These are phyloP conservation scores for Limulus polyphemus DNA, from an alignment of 2,888 invertebrate genomes.

Conservation along the genomic window DNA sequence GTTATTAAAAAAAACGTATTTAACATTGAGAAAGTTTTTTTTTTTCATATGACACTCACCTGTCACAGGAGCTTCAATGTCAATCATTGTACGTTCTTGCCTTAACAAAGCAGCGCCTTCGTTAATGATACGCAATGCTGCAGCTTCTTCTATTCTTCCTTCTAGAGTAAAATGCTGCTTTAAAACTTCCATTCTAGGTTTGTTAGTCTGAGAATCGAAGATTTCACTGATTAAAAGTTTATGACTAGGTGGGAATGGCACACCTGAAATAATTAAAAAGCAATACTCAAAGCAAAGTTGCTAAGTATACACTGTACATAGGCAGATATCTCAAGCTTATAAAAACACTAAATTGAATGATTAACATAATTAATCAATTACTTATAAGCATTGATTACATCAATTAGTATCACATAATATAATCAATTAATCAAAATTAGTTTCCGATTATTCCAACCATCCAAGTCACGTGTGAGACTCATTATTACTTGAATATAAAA, in stretches of 20 bases:
- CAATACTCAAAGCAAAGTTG: neutral
- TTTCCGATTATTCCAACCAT: too few relatives aligned
- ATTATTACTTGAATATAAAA: too few relatives aligned
- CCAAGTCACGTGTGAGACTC: too few relatives aligned
- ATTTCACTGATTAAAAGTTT: slow-evolving; percentile 91
- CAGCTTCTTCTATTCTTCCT: slow-evolving; percentile 95
- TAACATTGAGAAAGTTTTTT: too few relatives aligned
- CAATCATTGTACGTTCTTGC: slow-evolving; percentile 98
- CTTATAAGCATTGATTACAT: too few relatives aligned
- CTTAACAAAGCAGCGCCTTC: slow-evolving; percentile 79
- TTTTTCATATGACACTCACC: slow-evolving; percentile 34
- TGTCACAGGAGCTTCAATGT: slow-evolving; percentile 99
- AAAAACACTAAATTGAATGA: too few relatives aligned
- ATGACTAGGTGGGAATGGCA: slow-evolving; percentile 97
- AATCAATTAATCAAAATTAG: too few relatives aligned
- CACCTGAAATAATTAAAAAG: slow-evolving; percentile 48
- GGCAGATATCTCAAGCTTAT: too few relatives aligned
- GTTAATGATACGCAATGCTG: slow-evolving; percentile 93
- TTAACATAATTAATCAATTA: too few relatives aligned
- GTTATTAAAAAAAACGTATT: too few relatives aligned
- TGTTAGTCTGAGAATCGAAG: slow-evolving; percentile 85
- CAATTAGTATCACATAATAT: too few relatives aligned
- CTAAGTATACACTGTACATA: too few relatives aligned
- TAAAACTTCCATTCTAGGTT: slow-evolving; percentile 91
- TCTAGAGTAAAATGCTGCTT: slow-evolving; percentile 99